Evolutionary conservation across 1,140 invertebrate genomes (phyloP).

Genomic region (Drosophila asahinai): DNA sequence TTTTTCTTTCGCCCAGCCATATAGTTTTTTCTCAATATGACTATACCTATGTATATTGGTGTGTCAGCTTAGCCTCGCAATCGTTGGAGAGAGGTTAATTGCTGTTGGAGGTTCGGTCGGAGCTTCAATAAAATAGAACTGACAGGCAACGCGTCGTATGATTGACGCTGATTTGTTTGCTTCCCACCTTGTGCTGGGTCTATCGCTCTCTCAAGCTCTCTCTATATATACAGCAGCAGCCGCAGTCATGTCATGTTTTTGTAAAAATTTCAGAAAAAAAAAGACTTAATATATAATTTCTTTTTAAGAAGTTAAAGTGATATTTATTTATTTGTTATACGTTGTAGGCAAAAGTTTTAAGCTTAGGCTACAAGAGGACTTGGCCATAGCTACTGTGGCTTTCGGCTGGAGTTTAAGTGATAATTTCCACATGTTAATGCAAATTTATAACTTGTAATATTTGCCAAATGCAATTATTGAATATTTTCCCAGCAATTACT

Average conservation of each 20-base stretch:
- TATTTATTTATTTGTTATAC: too few species aligned
- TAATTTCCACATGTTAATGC: not conserved
- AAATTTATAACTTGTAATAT: not conserved
- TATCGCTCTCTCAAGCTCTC: not conserved
- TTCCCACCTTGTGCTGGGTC: conserved; percentile 37
- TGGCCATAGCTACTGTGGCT: too few species aligned
- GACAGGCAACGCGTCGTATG: conserved; percentile 65
- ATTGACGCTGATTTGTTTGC: conserved; percentile 78
- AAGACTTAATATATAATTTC: not conserved
- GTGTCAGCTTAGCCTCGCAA: conserved; percentile 9
- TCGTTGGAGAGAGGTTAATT: conserved; percentile 44
- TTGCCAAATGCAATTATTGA: not conserved
- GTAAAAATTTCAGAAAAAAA: too few species aligned
- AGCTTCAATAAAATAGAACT: conserved; percentile 51
- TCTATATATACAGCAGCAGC: not conserved
- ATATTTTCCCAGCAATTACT: not conserved
- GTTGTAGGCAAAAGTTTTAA: too few species aligned
- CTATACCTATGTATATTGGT: not conserved
- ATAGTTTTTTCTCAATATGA: conserved; percentile 28
- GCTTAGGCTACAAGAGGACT: too few species aligned
- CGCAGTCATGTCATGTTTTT: not conserved
- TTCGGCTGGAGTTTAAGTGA: too few species aligned
- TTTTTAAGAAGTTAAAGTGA: too few species aligned
- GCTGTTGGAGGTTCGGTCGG: conserved; percentile 50
- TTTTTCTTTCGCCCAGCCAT: conserved; percentile 9